These are phyloP conservation scores for Acanthisitta chloris DNA, from an alignment of 2,113 vertebrate species.

Conservation along the genomic window DNA sequence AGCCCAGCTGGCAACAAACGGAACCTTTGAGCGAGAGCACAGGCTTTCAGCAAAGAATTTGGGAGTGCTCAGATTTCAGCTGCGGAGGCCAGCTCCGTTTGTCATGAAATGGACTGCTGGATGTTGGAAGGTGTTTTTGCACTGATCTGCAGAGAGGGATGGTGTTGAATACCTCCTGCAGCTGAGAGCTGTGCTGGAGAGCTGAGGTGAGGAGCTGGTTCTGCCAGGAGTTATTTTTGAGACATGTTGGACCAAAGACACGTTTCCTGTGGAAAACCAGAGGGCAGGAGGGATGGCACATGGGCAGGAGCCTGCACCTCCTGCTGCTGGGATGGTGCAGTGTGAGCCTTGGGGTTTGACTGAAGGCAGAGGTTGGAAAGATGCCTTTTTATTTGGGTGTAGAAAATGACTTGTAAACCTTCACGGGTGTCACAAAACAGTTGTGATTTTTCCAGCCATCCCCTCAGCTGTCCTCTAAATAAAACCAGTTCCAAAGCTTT, in stretches of 20 bases:
- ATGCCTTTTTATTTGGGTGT: neutral
- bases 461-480: neutral
- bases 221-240: neutral
- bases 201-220: neutral
- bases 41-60: neutral
- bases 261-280: neutral
- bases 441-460: neutral
- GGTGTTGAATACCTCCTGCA: neutral
- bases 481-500: neutral
- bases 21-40: neutral
- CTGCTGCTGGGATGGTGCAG: rapidly evolving
- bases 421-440: rapidly evolving
- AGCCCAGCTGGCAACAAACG: neutral
- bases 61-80: neutral
- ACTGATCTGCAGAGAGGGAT: neutral
- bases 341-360: neutral
- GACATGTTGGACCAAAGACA: neutral
- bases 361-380: neutral
- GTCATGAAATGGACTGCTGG: neutral
- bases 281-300: neutral
- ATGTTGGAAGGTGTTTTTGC: neutral
- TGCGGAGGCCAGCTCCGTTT: neutral
- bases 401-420: neutral
- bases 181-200: neutral
- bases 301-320: neutral